A percentile compares a stretch with the other conserved stretches of the same genome.
These are phyloP conservation scores for Mus caroli DNA, from an alignment of 2,797 vertebrate species.

Conservation along the genomic window DNA sequence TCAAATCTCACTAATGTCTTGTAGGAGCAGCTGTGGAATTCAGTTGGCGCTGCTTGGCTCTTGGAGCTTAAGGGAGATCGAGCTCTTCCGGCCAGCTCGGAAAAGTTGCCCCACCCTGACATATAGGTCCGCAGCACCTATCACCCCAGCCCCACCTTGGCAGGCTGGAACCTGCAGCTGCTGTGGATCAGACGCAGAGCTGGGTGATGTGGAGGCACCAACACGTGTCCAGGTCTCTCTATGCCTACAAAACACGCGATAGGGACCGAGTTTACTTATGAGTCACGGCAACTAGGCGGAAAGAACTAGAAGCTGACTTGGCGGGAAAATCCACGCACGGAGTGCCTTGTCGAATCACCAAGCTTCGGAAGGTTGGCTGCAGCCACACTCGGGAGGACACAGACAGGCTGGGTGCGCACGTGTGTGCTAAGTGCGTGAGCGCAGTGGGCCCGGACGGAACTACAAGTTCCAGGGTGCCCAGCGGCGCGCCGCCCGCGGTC, in stretches of 20 bases:
- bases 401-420: slow-evolving; percentile 1
- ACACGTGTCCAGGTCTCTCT: background rate
- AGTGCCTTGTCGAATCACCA: background rate
- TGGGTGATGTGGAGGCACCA: no score
- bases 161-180: background rate
- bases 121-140: background rate
- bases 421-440: slow-evolving; percentile 15
- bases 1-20: background rate
- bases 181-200: background rate
- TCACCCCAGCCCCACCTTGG: background rate
- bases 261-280: background rate
- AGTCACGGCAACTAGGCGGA: no score
- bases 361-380: background rate
- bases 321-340: no score
- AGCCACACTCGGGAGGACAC: background rate
- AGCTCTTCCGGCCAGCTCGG: background rate
- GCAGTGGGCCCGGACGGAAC: background rate
- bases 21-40: background rate
- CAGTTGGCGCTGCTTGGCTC: background rate
- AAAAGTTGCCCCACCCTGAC: background rate
- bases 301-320: background rate
- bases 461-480: slow-evolving; percentile 84
- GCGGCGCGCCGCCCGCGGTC: slow-evolving; percentile 73
- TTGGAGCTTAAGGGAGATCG: background rate
- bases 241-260: background rate